Percentiles rank a stretch among this genome's conserved stretches.
These are phyloP conservation scores for Cheilosia scutellata DNA, from an alignment of 2,888 invertebrate species.

Conservation along the genomic window DNA sequence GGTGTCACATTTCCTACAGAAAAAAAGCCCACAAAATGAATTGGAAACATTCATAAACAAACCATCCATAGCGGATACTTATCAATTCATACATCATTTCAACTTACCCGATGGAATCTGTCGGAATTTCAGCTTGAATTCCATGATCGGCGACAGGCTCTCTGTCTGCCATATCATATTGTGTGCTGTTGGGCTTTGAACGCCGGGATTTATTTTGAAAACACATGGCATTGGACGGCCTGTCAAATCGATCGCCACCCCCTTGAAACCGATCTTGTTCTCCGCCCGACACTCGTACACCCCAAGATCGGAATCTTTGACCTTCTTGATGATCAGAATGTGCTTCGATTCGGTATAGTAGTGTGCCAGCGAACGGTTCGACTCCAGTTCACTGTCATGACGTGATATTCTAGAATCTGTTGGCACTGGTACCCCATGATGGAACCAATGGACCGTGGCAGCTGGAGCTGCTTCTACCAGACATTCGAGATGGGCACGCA, in stretches of 20 bases:
- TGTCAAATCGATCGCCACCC: conserved; percentile 89
- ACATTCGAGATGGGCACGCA: conserved; percentile 89
- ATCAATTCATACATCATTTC: conserved; percentile 13
- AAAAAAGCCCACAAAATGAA: conserved; percentile 18
- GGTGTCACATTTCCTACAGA: conserved; percentile 78
- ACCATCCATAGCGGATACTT: conserved; percentile 1
- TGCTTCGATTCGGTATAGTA: conserved; percentile 86
- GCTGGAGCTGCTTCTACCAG: conserved; percentile 88
- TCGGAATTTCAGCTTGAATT: conserved; percentile 86
- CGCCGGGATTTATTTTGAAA: conserved; percentile 82
- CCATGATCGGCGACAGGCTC: conserved; percentile 91
- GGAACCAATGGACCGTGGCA: conserved; percentile 89
- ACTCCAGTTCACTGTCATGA: conserved; percentile 83
- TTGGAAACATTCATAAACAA: conserved; percentile 35
- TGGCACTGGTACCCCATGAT: conserved; percentile 86
- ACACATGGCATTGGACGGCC: conserved; percentile 84
- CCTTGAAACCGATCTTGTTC: conserved; percentile 90
- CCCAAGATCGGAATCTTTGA: conserved; percentile 89
- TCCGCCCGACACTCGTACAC: conserved; percentile 91
- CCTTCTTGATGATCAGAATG: conserved; percentile 88
- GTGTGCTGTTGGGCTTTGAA: conserved; percentile 85
- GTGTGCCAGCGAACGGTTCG: conserved; percentile 84
- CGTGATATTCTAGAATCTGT: conserved; percentile 83
- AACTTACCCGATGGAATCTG: conserved; percentile 82
- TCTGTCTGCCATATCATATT: conserved; percentile 94